These are phyloP conservation scores for Agelas oroides DNA, from an alignment of 37 sponge, comb jelly and placozoan species.

Conservation along the genomic window DNA sequence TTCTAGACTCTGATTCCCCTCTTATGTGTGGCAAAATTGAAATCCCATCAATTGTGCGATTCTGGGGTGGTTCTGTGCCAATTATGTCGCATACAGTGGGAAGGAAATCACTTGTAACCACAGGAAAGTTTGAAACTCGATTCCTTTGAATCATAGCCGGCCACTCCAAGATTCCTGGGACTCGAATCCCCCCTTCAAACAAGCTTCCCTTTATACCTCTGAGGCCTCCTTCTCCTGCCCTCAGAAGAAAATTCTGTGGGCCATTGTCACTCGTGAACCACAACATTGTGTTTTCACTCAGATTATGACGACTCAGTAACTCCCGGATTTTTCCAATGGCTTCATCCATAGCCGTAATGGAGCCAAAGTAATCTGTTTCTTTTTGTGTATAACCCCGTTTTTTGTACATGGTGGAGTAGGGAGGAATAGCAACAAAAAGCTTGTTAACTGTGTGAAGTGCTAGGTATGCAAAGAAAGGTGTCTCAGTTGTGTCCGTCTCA, in stretches of 20 bases:
- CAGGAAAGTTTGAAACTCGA: slow-evolving; percentile 26
- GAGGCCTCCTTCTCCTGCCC: slow-evolving; percentile 50
- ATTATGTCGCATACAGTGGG: slow-evolving; percentile 60
- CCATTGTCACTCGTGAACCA: slow-evolving; percentile 84
- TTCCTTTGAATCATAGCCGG: slow-evolving; percentile 49
- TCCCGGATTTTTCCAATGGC: slow-evolving; percentile 42
- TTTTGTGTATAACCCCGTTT: neutral
- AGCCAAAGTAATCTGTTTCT: slow-evolving; percentile 59
- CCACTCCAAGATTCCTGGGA: slow-evolving; percentile 77
- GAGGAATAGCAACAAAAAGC: slow-evolving; percentile 50
- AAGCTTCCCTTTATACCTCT: slow-evolving; percentile 59
- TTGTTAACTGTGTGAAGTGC: slow-evolving; percentile 72
- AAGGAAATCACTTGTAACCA: slow-evolving; percentile 61
- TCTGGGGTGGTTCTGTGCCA: neutral
- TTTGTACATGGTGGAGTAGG: neutral
- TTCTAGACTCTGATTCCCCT: neutral
- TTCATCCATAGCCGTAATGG: slow-evolving; percentile 59
- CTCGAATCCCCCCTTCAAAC: slow-evolving; percentile 75
- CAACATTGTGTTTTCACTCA: slow-evolving; percentile 55
- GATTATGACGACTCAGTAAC: slow-evolving; percentile 1
- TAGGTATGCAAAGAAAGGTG: slow-evolving; percentile 71
- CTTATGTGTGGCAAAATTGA: slow-evolving; percentile 35
- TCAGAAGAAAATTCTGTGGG: slow-evolving; percentile 30
- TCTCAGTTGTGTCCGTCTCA: neutral
- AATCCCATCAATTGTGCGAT: slow-evolving; percentile 29